Base-by-base conservation (phyloP, 2,888 invertebrate genomes). In the Scaptomyza parva region DNA sequence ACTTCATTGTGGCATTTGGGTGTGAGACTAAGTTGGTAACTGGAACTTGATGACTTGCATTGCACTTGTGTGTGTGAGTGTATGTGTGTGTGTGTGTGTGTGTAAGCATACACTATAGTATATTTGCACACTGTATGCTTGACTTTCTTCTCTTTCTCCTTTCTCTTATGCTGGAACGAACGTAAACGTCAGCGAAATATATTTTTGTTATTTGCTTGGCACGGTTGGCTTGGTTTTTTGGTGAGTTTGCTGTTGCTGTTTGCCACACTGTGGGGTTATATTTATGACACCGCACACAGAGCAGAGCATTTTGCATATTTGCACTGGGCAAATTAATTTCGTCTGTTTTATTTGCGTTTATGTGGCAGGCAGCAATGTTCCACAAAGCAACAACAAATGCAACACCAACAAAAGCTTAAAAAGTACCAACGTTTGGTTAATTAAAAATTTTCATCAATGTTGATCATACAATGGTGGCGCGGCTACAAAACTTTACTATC, bases 311-410 rank as follows among this genome's bases (percentile, higher is more conserved):
- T 60, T 77, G 85, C 82, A 81, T 84, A 81, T 80, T 80, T 80
- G 85, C 85, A 81, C 61, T 81, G 78, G 48, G 75, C 75, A 80
- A 85, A 80, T 80, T 80, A 80, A 80, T 80, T 80, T 80, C 65
- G 70, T 68, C 61, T 55, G 66, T 63, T 73, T 35, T 83, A 82
- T 87, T 83, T 83, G 86, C 76, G 61, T 69, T 78, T 35, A 52
- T 76, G 73, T 47, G 71, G 71, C 54, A 26, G 50, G 50, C 48
- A 44, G 37, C 52, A 47, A 51, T 40, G 50, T n/a, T 33, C 33
- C 28, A 26, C 12, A 39, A 43, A 45, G 9, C 20, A 30, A 30
- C 22, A n/a, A n/a, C 28, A 28, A 28, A 28, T 9, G 9, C 8
- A 28, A 28, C 8, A 28, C 9, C 28, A n/a, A n/a, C 14, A 20